Evolutionary conservation across 1,140 invertebrate species (phyloP), one percentile per base, ranked within the genome.

Genomic region (Tyrophagus putrescentiae): DNA sequence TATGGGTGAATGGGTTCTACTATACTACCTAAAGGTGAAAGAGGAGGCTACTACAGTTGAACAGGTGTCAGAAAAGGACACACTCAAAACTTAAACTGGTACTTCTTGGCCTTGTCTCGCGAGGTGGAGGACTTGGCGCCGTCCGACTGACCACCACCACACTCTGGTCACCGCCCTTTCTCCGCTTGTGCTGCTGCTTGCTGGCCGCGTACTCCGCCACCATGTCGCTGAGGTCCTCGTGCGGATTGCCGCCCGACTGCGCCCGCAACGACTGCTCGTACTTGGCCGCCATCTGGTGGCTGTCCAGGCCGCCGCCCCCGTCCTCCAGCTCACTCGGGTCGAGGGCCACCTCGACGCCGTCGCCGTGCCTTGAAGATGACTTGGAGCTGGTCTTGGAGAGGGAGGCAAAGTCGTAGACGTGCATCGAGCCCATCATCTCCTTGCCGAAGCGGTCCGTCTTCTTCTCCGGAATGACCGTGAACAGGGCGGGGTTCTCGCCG

Each of bases 81-180:
- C n/a, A n/a, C n/a, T n/a, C n/a, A 95, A 79, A 95, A 97, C 72
- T 96, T 97, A 75, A 97, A 97, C 71, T 96, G 91, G 77, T 95
- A 94, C 76, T 95, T 95, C 74, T 96, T 95, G 0, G 84, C 80
- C 67, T 85, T 82, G 11, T 58, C 33, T 7, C 28, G 39, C 5
- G 56, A 50, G 11, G n/a, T n/a, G n/a, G 45, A 58, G 23, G 57
- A 52, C 72, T 92, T 92, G 7, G 82, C 82, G 69, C 89, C 87
- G 65, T 76, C 75, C 66, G n/a, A n/a, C n/a, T n/a, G n/a, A n/a
- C n/a, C n/a, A n/a, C n/a, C n/a, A n/a, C n/a, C n/a, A n/a, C n/a
- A n/a, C n/a, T n/a, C n/a, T n/a, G n/a, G n/a, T 84, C 79, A 57
- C 82, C 84, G 72, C 91, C 87, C 68, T 92, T 87, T 69, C 94